Evolutionary conservation across 2,888 invertebrate species (phyloP).

Genomic region (Eristalinus aeneus): DNA sequence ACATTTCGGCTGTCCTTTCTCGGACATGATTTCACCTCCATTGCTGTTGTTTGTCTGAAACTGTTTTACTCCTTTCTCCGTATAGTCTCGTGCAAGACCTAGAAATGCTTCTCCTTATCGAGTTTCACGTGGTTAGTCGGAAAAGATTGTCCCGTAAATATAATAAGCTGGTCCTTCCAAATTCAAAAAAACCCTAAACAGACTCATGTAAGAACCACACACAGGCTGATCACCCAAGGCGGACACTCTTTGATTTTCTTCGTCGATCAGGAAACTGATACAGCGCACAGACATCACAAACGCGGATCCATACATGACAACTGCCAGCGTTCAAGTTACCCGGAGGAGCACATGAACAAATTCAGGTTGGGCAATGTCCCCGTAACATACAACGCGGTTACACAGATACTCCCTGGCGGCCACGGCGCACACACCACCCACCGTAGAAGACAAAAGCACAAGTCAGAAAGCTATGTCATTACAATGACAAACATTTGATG

Average conservation of each 20-base stretch:
- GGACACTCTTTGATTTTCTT: not conserved
- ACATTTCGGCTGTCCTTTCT: slow-evolving; percentile 9
- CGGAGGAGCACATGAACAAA: not conserved
- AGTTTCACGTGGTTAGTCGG: slow-evolving; percentile 35
- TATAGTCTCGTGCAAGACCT: slow-evolving; percentile 8
- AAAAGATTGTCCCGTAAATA: too few species aligned
- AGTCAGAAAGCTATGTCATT: slow-evolving; percentile 37
- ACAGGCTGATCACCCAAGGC: not conserved
- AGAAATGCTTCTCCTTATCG: slow-evolving; percentile 8
- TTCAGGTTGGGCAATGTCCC: slow-evolving; percentile 6
- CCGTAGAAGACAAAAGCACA: not conserved
- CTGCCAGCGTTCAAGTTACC: not conserved
- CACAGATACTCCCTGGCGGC: slow-evolving; percentile 16
- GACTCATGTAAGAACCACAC: not conserved
- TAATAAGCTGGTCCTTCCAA: too few species aligned
- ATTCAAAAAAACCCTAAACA: too few species aligned
- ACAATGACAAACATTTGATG: slow-evolving; percentile 58
- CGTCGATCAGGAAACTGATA: too few species aligned
- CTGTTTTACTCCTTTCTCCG: too few species aligned
- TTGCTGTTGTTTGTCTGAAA: slow-evolving; percentile 10
- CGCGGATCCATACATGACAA: not conserved
- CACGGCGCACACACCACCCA: not conserved
- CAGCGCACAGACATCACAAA: too few species aligned
- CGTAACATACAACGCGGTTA: slow-evolving; percentile 45
- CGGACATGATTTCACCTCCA: slow-evolving; percentile 18